Evolutionary conservation across 2,888 invertebrate genomes (phyloP).

Genomic region (Eupithecia pulchellata): DNA sequence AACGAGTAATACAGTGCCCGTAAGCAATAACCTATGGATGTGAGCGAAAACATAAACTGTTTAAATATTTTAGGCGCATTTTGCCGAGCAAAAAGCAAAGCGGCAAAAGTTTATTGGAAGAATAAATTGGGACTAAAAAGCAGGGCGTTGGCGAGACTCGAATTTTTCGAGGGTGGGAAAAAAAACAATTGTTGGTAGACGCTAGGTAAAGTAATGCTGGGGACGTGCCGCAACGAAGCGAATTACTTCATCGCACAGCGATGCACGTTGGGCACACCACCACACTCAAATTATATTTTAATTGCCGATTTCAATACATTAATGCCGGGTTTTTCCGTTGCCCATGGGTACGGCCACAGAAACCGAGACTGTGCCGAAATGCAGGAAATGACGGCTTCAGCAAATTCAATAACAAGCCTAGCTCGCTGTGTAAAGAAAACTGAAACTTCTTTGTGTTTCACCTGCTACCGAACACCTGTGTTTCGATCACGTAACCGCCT

Average conservation of each 20-base stretch:
- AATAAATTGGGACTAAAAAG: conserved; percentile 82
- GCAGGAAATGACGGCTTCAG: conserved; percentile 39
- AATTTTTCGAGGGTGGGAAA: conserved; percentile 73
- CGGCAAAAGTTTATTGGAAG: conserved; percentile 76
- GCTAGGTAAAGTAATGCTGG: conserved; percentile 73
- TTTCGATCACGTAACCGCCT: conserved; percentile 53
- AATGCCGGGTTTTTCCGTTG: conserved; percentile 50
- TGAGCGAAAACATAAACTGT: conserved; percentile 71
- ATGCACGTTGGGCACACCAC: conserved; percentile 58
- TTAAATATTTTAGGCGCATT: conserved; percentile 78
- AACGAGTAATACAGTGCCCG: conserved; percentile 48
- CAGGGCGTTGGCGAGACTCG: conserved; percentile 64
- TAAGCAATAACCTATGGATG: conserved; percentile 65
- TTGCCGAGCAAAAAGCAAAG: conserved; percentile 70
- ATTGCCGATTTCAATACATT: conserved; percentile 63
- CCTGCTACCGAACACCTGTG: conserved; percentile 69
- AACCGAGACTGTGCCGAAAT: conserved; percentile 22
- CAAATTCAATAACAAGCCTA: conserved; percentile 56
- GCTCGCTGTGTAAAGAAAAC: conserved; percentile 63
- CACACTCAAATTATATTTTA: conserved; percentile 66
- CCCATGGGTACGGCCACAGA: conserved; percentile 47
- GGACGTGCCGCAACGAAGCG: conserved; percentile 72
- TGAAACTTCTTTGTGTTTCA: conserved; percentile 56
- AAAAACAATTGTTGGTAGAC: conserved; percentile 81
- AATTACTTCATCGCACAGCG: conserved; percentile 74